Conservation (phyloP, 2,113 vertebrate species). For the Prochilodus magdalenae region DNA sequence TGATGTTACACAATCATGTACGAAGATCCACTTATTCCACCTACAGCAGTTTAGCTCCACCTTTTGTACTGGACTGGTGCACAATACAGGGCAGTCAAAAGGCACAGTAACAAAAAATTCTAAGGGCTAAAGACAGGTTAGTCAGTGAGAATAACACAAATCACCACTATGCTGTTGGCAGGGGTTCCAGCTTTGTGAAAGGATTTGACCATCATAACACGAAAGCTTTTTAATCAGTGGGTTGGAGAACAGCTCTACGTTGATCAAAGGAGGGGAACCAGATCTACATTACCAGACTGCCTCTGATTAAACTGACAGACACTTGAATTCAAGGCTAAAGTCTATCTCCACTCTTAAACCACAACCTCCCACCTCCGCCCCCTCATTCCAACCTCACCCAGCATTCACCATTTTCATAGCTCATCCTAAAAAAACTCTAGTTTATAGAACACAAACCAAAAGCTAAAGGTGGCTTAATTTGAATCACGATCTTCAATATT, state of each 20-base stretch:
- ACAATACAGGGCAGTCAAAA: no score
- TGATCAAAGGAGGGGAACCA: conserved; percentile 20
- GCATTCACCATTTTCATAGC: not conserved
- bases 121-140: no score
- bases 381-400: not conserved
- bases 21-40: no score
- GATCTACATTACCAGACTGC: conserved; percentile 11
- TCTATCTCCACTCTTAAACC: conserved; percentile 8
- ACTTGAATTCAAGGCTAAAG: not conserved
- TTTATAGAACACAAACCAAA: not conserved
- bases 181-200: not conserved
- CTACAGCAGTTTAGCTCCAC: no score
- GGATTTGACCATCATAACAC: not conserved
- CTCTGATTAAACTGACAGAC: conserved; percentile 1
- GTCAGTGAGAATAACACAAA: not conserved
- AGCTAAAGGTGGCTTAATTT: not conserved
- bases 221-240: conserved; percentile 29
- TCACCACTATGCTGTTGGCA: not conserved
- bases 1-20: no score
- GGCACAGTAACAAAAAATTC: no score
- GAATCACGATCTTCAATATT: conserved; percentile 35
- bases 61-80: no score
- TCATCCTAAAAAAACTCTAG: not conserved
- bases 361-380: not conserved
- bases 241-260: not conserved